A percentile compares a stretch with the other conserved stretches of the same genome.
These are phyloP conservation scores for Ciconia stormi DNA, from an alignment of 2,113 vertebrate genomes.

Conservation along the genomic window DNA sequence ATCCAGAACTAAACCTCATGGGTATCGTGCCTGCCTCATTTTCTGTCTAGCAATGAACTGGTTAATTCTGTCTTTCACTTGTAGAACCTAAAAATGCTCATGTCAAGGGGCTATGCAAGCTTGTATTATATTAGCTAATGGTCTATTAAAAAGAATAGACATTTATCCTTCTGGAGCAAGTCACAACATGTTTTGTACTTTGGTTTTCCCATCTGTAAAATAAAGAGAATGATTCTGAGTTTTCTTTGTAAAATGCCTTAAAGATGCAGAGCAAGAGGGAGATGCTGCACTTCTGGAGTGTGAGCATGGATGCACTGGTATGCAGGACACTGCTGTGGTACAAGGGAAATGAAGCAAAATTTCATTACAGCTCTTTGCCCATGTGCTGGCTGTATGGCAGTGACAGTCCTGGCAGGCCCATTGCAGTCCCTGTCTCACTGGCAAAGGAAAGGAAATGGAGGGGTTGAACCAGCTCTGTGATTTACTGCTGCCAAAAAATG, in stretches of 20 bases:
- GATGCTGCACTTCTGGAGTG: background rate
- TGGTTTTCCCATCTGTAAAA: background rate
- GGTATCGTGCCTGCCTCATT: background rate
- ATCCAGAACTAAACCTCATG: background rate
- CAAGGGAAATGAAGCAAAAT: background rate
- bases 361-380: background rate
- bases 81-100: background rate
- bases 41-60: background rate
- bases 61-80: background rate
- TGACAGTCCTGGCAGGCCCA: background rate
- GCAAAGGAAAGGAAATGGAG: background rate
- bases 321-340: background rate
- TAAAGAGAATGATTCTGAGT: background rate
- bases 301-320: accelerated
- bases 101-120: background rate
- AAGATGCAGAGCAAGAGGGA: background rate
- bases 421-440: background rate
- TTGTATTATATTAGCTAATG: background rate
- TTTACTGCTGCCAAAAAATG: background rate
- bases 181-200: background rate
- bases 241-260: background rate
- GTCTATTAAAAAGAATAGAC: background rate
- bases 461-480: background rate
- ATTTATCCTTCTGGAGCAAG: background rate
- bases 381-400: background rate